Base-by-base conservation (phyloP, 2,797 vertebrate genomes). In the Xenopus petersii region DNA sequence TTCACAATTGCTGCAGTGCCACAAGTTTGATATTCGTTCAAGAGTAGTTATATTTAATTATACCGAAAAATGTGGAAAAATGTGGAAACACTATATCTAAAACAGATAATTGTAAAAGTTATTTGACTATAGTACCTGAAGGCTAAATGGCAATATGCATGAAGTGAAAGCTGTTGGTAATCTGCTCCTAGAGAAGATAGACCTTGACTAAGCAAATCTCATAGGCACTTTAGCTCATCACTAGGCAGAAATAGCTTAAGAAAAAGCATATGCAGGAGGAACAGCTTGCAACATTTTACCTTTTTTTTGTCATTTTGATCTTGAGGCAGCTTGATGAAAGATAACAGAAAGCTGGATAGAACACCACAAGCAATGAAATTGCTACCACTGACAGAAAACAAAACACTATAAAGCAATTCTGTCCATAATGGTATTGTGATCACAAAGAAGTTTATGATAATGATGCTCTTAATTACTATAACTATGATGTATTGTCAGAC, bases 131-230 rank as follows among this genome's bases (percentile, higher is more conserved):
- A 42, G 36, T 51, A 58, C 70, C 75, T 59, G 10, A 58, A 73
- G 65, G 65, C 75, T 69, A 73, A 64, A 64, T 33, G 70, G 70
- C 30, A 78, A 65, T 65, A 60, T 74, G 54, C 62, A 79, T 73
- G 73, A 70, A 74, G 61, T 79, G 76, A 73, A 66, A 79, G 68
- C 71, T 70, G 71, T 59, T 54, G 67, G 76, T 79, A 73, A 79
- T 70, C 46, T 79, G 73, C 74, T 79, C 71, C 60, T 70, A 55
- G 48, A 55, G 54, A 74, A 68, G 58, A 78, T 69, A 79, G 71
- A 79, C 71, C 71, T 79, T 79, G 76, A 79, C 71, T 60, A 70
- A 79, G 71, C 67, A 79, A 73, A 65, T 70, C 76, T 79, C 71
- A 65, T 21, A 74, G 66, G 71, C 76, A 64, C 65, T n/a, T 16